phyloP scores from a whole-genome alignment of 2,888 invertebrate species.

The Tryphoninae sp. region DNA sequence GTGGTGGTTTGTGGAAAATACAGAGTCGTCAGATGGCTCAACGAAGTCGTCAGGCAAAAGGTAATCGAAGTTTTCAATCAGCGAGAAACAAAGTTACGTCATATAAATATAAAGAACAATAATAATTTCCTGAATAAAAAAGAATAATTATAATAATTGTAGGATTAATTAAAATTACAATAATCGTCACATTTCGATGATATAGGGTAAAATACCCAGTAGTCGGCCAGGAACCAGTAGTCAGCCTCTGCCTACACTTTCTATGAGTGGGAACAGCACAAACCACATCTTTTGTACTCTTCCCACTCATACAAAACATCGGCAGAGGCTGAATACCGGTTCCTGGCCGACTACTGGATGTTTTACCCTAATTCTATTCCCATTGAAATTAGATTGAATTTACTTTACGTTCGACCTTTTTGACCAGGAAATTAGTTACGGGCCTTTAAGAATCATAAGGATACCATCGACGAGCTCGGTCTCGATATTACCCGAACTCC shows the following conservation, averaged over 20 bases:
- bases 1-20: constrained; percentile 77
- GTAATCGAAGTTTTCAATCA: constrained; percentile 65
- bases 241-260: no score
- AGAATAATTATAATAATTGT: no score
- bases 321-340: no score
- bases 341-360: no score
- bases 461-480: constrained; percentile 73
- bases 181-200: not conserved
- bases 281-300: no score
- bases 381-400: not conserved
- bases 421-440: constrained; percentile 76
- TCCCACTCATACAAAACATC: no score
- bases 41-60: constrained; percentile 75
- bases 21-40: constrained; percentile 76
- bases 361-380: not conserved
- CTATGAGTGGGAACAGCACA: no score
- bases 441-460: constrained; percentile 76
- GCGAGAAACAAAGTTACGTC: not conserved
- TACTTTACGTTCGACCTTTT: not conserved
- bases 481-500: constrained; percentile 74
- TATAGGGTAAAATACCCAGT: no score
- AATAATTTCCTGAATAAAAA: no score
- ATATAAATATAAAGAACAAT: no score
- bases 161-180: no score
- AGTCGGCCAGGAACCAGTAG: no score